These are phyloP conservation scores for Petromus typicus DNA, from an alignment of 2,113 vertebrate species.

Conservation along the genomic window DNA sequence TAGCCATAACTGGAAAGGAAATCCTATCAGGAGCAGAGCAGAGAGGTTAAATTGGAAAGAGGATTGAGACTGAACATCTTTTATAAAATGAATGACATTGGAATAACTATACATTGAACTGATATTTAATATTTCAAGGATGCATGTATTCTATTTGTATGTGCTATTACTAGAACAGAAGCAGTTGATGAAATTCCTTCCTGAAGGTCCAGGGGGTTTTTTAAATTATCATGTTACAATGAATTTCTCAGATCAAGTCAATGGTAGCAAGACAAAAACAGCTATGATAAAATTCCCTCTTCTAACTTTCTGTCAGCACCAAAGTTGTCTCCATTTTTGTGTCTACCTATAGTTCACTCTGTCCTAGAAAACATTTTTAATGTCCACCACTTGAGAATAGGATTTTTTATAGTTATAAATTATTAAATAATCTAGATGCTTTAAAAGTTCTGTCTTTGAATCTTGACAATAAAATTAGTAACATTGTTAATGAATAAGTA, in stretches of 20 bases:
- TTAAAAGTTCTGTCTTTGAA: background rate
- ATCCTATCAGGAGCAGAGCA: slow-evolving; percentile 22
- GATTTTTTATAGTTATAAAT: background rate
- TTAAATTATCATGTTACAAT: slow-evolving; percentile 71
- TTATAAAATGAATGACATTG: slow-evolving; percentile 73
- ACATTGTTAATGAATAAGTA: background rate
- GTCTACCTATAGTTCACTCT: background rate
- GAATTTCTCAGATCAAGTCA: slow-evolving; percentile 64
- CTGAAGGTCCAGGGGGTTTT: slow-evolving; percentile 53
- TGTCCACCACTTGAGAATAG: background rate
- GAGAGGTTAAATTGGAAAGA: slow-evolving; percentile 63
- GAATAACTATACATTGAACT: slow-evolving; percentile 45
- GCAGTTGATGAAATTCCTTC: slow-evolving; percentile 73
- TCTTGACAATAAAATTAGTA: background rate
- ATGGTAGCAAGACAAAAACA: slow-evolving; percentile 7
- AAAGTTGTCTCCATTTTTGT: background rate
- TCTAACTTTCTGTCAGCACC: background rate
- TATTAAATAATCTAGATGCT: background rate
- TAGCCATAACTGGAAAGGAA: background rate
- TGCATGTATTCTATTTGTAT: slow-evolving; percentile 65
- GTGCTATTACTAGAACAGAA: slow-evolving; percentile 57
- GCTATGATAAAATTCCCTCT: background rate
- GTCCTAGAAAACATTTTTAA: background rate
- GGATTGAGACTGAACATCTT: slow-evolving; percentile 52
- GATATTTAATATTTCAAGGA: slow-evolving; percentile 75